Evolutionary conservation across 1,140 invertebrate genomes (phyloP).

Genomic region (Helicorthomorpha holstii): DNA sequence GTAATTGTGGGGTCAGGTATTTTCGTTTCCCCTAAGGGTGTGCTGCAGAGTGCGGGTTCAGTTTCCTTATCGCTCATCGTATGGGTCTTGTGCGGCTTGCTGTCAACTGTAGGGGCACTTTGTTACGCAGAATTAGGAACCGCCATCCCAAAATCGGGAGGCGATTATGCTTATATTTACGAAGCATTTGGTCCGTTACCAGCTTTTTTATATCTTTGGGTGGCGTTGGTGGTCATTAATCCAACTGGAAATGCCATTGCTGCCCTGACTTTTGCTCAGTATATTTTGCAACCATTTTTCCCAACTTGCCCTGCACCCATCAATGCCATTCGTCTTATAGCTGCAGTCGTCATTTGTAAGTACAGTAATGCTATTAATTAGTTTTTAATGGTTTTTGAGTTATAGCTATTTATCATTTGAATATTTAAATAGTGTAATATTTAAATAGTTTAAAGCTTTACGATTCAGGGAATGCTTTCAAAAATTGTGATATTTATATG

Average conservation of each 20-base stretch:
- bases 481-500: no score
- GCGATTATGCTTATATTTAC: slow-evolving; percentile 82
- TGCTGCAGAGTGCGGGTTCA: slow-evolving; percentile 66
- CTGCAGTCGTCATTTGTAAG: slow-evolving; percentile 58
- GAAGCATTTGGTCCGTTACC: slow-evolving; percentile 78
- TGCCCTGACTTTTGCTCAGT: slow-evolving; percentile 76
- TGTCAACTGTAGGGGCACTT: slow-evolving; percentile 77
- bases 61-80: slow-evolving; percentile 74
- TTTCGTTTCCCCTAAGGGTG: slow-evolving; percentile 91
- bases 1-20: slow-evolving; percentile 84
- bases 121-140: slow-evolving; percentile 9
- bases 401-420: no score
- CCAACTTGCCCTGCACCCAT: slow-evolving; percentile 50
- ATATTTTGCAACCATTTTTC: slow-evolving; percentile 69
- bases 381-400: not conserved
- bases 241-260: slow-evolving; percentile 82
- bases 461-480: no score
- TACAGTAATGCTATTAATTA: slow-evolving; percentile 12
- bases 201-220: slow-evolving; percentile 74
- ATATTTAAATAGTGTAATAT: no score
- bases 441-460: no score
- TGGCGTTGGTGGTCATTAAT: slow-evolving; percentile 39
- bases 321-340: slow-evolving; percentile 42
- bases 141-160: slow-evolving; percentile 32
- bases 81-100: slow-evolving; percentile 74